These are phyloP conservation scores for Mizuhopecten yessoensis DNA, from an alignment of 1,140 invertebrate genomes.

Conservation along the genomic window DNA sequence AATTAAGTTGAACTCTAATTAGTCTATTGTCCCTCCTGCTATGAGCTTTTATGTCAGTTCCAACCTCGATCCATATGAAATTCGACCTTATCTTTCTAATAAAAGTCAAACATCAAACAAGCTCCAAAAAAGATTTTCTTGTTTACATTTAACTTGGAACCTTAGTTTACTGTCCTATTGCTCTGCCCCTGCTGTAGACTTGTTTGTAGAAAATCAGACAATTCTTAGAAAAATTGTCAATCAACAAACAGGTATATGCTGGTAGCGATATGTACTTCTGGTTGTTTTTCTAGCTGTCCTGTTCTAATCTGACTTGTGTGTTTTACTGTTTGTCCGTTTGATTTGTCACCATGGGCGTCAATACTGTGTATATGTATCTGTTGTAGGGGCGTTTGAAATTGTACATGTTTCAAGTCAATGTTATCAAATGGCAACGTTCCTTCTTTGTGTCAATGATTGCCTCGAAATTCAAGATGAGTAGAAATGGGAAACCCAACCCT, in stretches of 20 bases:
- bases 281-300: not conserved
- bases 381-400: not conserved
- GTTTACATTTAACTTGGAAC: too few species aligned
- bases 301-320: not conserved
- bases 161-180: too few species aligned
- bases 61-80: too few species aligned
- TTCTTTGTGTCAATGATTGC: slow-evolving; percentile 26
- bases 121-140: too few species aligned
- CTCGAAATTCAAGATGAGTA: slow-evolving; percentile 28
- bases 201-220: not conserved
- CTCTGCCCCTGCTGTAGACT: too few species aligned
- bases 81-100: too few species aligned
- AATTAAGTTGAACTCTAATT: too few species aligned
- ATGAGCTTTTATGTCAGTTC: too few species aligned
- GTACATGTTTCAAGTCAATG: not conserved
- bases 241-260: not conserved
- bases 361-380: not conserved
- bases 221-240: not conserved
- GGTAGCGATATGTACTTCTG: not conserved
- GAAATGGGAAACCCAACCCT: not conserved
- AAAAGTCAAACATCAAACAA: too few species aligned
- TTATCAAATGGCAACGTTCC: not conserved
- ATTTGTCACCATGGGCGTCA: not conserved
- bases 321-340: not conserved
- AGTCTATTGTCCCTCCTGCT: too few species aligned